Base-by-base conservation (phyloP, 2,113 vertebrate species). In the Hylia prasina region DNA sequence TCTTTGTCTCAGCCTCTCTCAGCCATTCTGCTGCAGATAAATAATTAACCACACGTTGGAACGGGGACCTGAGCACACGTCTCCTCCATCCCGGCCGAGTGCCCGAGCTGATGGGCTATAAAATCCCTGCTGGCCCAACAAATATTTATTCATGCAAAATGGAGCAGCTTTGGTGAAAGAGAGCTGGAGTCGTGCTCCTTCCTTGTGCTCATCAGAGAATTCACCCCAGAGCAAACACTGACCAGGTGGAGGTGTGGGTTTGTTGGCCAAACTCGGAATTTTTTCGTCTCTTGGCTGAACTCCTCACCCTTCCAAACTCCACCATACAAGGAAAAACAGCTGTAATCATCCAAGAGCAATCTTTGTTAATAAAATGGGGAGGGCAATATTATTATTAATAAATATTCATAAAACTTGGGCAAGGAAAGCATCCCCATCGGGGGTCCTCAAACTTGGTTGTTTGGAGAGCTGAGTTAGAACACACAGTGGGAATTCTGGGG, bases 131-230 rank as follows among this genome's bases (percentile, higher is more conserved):
- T 91, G 89, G 89, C 81, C 95, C 81, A 64, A 89, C 89, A 91
- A 97, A 89, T 94, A 94, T 89, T 94, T 94, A 84, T 91, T 71
- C 83, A 68, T 71, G 80, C 47, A 90, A 92, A 96, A 93, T 30
- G 53, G 82, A 94, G 72, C 68, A 70, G 91, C 44, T 87, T 44
- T 1, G 0, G 40, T 2, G 17, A 82, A 45, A 61, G 27, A 53
- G 68, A 61, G 88, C 50, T 0, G 0, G 33, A 87, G 60, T 11
- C 1, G 0, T 12, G 47, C 30, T 64, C 83, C 20, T 24, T 25
- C 56, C 68, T 70, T 13, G 35, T 71, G 80, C 23, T 82, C 72
- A 21, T 63, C 80, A 60, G 58, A 47, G 72, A 72, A 14, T 19
- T 77, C 85, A 42, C 64, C 76, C 80, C 13, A 2, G 37, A 56